A percentile compares a stretch with the other conserved stretches of the same genome.
Conservation (phyloP, 2,797 vertebrate species). For the Xenopus petersii region DNA sequence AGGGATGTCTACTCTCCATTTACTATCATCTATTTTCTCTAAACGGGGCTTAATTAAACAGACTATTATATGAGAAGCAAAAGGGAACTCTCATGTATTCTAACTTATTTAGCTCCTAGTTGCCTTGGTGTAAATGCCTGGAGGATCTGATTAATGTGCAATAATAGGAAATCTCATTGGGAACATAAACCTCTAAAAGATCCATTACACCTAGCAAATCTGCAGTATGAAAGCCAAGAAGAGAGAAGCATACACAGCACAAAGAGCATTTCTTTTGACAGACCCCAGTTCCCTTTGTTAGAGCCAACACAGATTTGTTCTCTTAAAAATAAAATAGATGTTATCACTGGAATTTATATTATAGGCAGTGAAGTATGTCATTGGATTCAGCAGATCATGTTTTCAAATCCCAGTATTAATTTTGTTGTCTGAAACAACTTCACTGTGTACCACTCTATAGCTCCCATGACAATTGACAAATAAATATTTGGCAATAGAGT, state of each 20-base stretch:
- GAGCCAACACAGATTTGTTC: too few relatives aligned
- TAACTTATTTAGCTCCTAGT: not conserved
- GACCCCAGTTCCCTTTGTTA: too few relatives aligned
- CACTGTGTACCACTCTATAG: not conserved
- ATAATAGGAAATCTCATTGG: conserved; percentile 65
- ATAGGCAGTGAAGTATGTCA: not conserved
- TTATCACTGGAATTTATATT: not conserved
- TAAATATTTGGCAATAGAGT: too few relatives aligned
- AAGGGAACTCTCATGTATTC: too few relatives aligned
- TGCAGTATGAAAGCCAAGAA: conserved; percentile 58
- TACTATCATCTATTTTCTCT: too few relatives aligned
- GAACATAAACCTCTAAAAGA: conserved; percentile 68
- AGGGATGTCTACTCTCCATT: too few relatives aligned
- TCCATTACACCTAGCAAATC: conserved; percentile 64
- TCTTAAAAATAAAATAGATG: not conserved
- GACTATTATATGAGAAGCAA: too few relatives aligned
- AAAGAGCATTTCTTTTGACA: conserved; percentile 55
- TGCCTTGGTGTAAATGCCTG: conserved; percentile 52
- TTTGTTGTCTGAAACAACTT: not conserved
- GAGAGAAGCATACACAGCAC: conserved; percentile 51
- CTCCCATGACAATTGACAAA: too few relatives aligned
- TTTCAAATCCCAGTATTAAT: not conserved
- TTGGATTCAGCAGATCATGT: not conserved
- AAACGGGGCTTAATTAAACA: too few relatives aligned
- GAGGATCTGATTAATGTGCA: conserved; percentile 69